Conservation (phyloP, 1,140 invertebrate genomes). For the Trichoplusia ni region DNA sequence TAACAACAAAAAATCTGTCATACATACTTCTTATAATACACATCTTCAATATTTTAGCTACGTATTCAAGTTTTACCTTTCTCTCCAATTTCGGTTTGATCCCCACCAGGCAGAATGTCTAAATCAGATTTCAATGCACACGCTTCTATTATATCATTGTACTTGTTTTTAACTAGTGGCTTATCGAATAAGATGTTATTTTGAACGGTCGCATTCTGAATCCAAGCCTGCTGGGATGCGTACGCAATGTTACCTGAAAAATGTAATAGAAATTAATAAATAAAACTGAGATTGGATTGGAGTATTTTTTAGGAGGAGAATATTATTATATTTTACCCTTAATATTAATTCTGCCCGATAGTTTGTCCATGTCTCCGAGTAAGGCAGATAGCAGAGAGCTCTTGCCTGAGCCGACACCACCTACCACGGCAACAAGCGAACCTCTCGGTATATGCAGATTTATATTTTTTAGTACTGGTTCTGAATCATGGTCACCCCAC, state of each 20-base stretch:
- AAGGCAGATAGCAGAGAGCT: slow-evolving; percentile 93
- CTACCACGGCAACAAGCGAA: slow-evolving; percentile 91
- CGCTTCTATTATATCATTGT: slow-evolving; percentile 91
- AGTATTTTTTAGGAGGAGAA: background rate
- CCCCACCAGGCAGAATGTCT: slow-evolving; percentile 93
- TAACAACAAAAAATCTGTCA: too few species aligned
- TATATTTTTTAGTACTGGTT: slow-evolving; percentile 87
- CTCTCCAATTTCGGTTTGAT: slow-evolving; percentile 96
- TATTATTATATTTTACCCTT: slow-evolving; percentile 38
- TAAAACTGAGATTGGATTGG: too few species aligned
- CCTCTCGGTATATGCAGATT: slow-evolving; percentile 86
- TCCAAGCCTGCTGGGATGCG: slow-evolving; percentile 97
- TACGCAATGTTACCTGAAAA: slow-evolving; percentile 91
- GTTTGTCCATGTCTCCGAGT: slow-evolving; percentile 93
- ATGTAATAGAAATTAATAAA: background rate
- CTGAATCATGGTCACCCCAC: slow-evolving; percentile 85
- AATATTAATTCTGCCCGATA: slow-evolving; percentile 90
- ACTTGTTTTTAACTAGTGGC: slow-evolving; percentile 85
- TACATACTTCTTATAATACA: too few species aligned
- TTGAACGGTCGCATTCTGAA: slow-evolving; percentile 93
- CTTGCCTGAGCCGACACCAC: slow-evolving; percentile 94
- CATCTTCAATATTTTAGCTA: background rate
- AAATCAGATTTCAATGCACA: slow-evolving; percentile 93
- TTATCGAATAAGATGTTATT: slow-evolving; percentile 95
- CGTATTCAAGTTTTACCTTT: slow-evolving; percentile 83